A percentile compares a stretch with the other conserved stretches of the same genome.
These are phyloP conservation scores for Rhea americana DNA, from an alignment of 2,113 vertebrate genomes.

Conservation along the genomic window DNA sequence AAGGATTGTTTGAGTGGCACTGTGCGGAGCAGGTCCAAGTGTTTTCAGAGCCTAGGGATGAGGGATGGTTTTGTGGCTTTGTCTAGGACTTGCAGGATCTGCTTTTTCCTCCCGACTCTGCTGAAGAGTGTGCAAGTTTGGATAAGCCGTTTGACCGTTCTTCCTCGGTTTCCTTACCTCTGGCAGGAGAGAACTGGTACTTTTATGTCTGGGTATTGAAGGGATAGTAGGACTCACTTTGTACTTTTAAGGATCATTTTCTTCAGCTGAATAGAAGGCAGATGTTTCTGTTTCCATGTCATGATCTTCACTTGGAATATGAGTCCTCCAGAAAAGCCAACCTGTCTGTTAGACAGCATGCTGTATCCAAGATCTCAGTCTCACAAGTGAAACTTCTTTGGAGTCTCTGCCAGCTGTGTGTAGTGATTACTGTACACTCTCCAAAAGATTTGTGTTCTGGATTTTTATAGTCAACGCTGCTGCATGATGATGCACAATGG, in stretches of 20 bases:
- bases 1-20: conserved; percentile 3
- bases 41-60: background rate
- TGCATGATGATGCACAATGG: background rate
- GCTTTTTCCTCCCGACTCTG: background rate
- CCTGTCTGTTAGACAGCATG: background rate
- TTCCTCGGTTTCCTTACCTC: background rate
- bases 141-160: background rate
- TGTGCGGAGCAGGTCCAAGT: background rate
- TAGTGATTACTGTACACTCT: background rate
- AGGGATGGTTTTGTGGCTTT: background rate
- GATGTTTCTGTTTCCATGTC: background rate
- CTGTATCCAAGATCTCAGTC: background rate
- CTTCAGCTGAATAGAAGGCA: background rate
- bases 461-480: background rate
- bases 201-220: background rate
- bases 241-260: background rate
- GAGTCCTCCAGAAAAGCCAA: background rate
- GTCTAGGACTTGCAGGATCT: background rate
- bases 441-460: background rate
- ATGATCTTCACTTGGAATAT: background rate
- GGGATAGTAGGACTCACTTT: background rate
- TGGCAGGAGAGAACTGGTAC: background rate
- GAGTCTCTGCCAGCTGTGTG: background rate
- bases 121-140: background rate
- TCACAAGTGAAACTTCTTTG: background rate